Conservation (phyloP, 2,113 vertebrate species). For the Aspidoscelis tigris region DNA sequence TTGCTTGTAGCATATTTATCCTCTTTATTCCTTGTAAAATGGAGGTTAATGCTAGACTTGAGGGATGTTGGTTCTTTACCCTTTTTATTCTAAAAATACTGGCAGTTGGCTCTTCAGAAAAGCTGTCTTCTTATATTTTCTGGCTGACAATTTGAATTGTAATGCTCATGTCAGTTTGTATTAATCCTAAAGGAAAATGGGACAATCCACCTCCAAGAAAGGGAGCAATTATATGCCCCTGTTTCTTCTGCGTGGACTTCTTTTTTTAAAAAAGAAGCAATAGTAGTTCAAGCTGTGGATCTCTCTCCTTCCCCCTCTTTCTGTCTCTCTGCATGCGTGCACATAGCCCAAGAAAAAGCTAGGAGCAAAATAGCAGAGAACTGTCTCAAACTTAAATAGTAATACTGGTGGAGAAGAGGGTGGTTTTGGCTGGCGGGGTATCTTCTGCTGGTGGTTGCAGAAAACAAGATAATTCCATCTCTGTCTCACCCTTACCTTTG, state of each 20-base stretch:
- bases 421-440: background rate
- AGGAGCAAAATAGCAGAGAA: conserved; percentile 40
- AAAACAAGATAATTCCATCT: background rate
- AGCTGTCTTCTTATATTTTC: conserved; percentile 67
- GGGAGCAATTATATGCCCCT: conserved; percentile 53
- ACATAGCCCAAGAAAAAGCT: conserved; percentile 40
- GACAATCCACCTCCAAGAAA: conserved; percentile 58
- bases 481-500: background rate
- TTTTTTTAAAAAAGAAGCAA: conserved; percentile 13
- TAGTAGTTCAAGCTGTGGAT: too few species aligned
- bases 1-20: background rate
- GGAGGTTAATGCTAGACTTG: background rate
- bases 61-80: conserved; percentile 15
- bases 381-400: background rate
- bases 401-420: background rate
- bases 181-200: conserved; percentile 53
- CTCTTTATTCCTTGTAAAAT: conserved; percentile 43
- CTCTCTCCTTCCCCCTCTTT: background rate
- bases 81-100: conserved; percentile 38
- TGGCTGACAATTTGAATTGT: conserved; percentile 61
- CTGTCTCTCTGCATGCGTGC: background rate
- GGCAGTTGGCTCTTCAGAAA: conserved; percentile 55
- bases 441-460: background rate
- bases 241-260: conserved; percentile 43
- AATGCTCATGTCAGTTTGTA: conserved; percentile 59